These are phyloP conservation scores for Saccostrea glomerata DNA, from an alignment of 1,140 invertebrate species.

Conservation along the genomic window DNA sequence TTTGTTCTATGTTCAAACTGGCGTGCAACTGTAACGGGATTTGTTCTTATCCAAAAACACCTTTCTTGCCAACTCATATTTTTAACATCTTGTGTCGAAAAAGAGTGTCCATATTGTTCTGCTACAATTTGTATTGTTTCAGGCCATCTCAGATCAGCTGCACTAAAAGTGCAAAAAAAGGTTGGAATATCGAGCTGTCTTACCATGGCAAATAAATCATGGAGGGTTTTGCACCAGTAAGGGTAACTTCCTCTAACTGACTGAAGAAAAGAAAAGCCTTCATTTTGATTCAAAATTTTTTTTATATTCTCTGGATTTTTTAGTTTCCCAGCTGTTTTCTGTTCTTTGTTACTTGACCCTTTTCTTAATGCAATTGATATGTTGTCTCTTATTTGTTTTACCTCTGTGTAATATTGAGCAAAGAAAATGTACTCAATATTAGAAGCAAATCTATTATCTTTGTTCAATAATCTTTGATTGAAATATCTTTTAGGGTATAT, in stretches of 20 bases:
- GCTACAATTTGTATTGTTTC: neutral
- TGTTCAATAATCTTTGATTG: slow-evolving; percentile 52
- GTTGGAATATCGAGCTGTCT: slow-evolving; percentile 17
- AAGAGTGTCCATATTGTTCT: too few species aligned
- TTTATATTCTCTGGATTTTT: slow-evolving; percentile 10
- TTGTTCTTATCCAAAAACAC: too few species aligned
- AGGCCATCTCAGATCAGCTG: neutral
- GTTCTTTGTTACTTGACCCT: neutral
- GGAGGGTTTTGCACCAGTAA: slow-evolving; percentile 13
- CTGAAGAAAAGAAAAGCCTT: neutral
- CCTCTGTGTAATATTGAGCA: slow-evolving; percentile 52
- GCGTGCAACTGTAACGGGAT: too few species aligned
- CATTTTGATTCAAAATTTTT: neutral
- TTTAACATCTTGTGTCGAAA: too few species aligned
- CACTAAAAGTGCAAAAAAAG: neutral
- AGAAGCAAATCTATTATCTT: slow-evolving; percentile 36
- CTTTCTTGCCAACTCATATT: too few species aligned
- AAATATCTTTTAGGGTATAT: slow-evolving; percentile 51
- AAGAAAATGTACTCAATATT: slow-evolving; percentile 54
- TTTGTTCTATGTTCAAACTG: too few species aligned
- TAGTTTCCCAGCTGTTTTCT: slow-evolving; percentile 12
- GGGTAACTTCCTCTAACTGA: slow-evolving; percentile 9
- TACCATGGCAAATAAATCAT: slow-evolving; percentile 4
- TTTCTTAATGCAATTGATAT: slow-evolving; percentile 51
- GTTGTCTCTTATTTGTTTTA: slow-evolving; percentile 53